Evolutionary conservation across 1,140 invertebrate genomes (phyloP), one percentile per base, ranked within the genome.

Genomic region (Drosophila ficusphila): DNA sequence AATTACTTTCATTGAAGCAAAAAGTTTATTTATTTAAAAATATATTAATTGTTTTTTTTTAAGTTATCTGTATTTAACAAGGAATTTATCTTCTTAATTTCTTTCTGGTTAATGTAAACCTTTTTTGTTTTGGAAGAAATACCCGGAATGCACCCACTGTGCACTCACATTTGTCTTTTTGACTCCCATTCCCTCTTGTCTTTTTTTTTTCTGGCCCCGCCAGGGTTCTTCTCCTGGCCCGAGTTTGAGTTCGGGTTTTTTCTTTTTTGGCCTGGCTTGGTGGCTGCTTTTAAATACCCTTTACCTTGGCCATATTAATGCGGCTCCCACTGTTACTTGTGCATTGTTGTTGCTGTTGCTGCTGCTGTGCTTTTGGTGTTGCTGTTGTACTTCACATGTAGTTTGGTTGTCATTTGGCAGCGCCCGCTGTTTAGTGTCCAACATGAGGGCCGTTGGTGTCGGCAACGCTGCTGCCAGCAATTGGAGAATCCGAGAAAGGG

Each of bases 391-490:
- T 89, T 88, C 83, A 61, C 79, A 89, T 88, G 83, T 88, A 88
- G 83, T 89, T 88, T 78, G 78, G 74, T 88, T 88, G 82, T 88
- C 82, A 88, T 89, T 88, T 88, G 82, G 83, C 82, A 88, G 82
- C 82, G 85, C 82, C 82, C 83, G 82, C 82, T 88, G 82, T 89
- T 88, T 88, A 89, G 82, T 88, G 82, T 88, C 83, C 83, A 88
- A 88, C 82, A 88, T 88, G 82, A 88, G 83, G 78, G 83, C 82
- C 67, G 83, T 76, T 88, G 79, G 79, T 86, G 82, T 89, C 82
- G 75, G 70, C 79, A 57, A 60, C 74, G 76, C 51, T 72, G 75
- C 58, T 64, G 42, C 60, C 29, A 54, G 68, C 69, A 56, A 62
- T 71, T 48, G 62, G 36, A 33, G 61, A 65, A 67, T 52, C 46